Conservation (phyloP, 2,797 vertebrate species). For the Sorex maritimensis region DNA sequence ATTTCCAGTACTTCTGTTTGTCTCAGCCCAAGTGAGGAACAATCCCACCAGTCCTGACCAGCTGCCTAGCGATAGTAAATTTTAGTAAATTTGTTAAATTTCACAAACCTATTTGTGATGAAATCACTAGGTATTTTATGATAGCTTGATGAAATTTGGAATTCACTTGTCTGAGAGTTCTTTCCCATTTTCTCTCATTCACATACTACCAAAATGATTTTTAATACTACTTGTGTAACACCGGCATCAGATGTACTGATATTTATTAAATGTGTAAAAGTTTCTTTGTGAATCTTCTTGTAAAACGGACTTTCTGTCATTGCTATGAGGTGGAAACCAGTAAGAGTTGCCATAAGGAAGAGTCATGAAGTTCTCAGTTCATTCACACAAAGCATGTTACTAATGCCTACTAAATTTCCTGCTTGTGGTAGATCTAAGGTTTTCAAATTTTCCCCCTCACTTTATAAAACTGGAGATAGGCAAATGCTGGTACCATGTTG, state of each 20-base stretch:
- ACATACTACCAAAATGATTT: background rate
- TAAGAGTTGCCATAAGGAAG: background rate
- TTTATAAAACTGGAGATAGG: background rate
- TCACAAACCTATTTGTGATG: background rate
- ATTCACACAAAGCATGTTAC: background rate
- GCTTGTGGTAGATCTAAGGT: too few relatives aligned
- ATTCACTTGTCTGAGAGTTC: background rate
- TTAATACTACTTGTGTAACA: background rate
- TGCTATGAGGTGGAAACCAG: background rate
- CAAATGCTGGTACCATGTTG: background rate
- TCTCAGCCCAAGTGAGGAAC: too few relatives aligned
- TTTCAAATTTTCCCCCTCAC: background rate
- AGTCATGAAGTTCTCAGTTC: background rate
- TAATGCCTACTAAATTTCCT: background rate
- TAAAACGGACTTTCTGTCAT: background rate
- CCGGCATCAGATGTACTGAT: background rate
- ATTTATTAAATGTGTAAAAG: background rate
- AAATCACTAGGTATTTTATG: background rate
- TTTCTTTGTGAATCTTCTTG: slow-evolving; percentile 12
- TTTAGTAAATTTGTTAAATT: too few relatives aligned
- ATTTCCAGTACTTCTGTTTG: too few relatives aligned
- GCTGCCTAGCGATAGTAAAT: background rate
- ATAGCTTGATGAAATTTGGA: background rate
- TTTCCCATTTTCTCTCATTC: background rate
- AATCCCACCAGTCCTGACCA: background rate